A percentile compares a stretch with the other conserved stretches of the same genome.
These are phyloP conservation scores for Eupelmus urozonus DNA, from an alignment of 2,888 invertebrate species.

Conservation along the genomic window DNA sequence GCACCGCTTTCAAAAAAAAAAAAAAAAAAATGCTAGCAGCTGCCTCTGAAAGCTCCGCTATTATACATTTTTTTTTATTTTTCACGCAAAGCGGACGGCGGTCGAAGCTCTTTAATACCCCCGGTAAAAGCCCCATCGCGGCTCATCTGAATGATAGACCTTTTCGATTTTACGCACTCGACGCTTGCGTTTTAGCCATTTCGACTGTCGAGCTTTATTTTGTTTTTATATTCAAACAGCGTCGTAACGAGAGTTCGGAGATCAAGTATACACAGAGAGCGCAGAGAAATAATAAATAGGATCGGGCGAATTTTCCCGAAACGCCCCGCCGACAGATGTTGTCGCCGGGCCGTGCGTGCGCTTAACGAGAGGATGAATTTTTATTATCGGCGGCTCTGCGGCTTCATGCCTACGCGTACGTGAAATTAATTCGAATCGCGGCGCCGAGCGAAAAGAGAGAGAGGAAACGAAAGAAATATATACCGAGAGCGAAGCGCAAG, in stretches of 20 bases:
- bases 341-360: constrained; percentile 29
- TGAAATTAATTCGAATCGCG: constrained; percentile 63
- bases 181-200: not conserved
- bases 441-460: constrained; percentile 24
- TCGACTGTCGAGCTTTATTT: not conserved
- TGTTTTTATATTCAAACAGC: not conserved
- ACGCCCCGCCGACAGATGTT: constrained; percentile 61
- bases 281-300: constrained; percentile 61
- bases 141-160: not conserved
- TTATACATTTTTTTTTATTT: not conserved
- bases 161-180: constrained; percentile 13
- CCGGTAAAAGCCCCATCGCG: not conserved
- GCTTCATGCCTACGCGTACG: constrained; percentile 57
- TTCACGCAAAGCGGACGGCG: not conserved
- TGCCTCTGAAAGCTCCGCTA: not conserved
- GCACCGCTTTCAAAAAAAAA: not conserved
- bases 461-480: constrained; percentile 46
- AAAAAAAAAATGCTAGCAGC: too few species aligned
- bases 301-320: constrained; percentile 53
- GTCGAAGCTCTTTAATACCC: not conserved
- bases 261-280: constrained; percentile 44
- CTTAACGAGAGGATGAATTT: constrained; percentile 61
- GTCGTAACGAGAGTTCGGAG: constrained; percentile 44
- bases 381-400: constrained; percentile 60
- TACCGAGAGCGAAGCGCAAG: not conserved